These are phyloP conservation scores for Dromococcyx pavoninus DNA, from an alignment of 2,797 vertebrate species.

Conservation along the genomic window DNA sequence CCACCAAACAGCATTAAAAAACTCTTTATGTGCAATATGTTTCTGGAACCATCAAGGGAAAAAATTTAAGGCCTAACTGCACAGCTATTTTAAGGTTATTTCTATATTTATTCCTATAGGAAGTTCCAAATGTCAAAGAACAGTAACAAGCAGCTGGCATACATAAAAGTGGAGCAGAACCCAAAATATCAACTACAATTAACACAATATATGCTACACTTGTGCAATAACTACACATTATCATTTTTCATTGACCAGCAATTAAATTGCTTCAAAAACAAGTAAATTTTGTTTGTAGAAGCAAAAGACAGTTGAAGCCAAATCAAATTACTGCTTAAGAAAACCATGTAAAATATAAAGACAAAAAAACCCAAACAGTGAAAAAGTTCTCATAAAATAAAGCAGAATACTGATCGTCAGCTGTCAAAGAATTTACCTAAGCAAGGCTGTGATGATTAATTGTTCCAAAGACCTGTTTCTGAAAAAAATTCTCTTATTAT, in stretches of 20 bases:
- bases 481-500: background rate
- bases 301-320: background rate
- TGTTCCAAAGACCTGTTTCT: background rate
- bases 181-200: constrained; percentile 5
- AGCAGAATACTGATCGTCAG: background rate
- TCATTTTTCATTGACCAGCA: background rate
- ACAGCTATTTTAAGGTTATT: background rate
- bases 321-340: background rate
- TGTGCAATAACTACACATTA: background rate
- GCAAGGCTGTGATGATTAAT: background rate
- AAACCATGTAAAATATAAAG: background rate
- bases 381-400: background rate
- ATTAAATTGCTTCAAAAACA: background rate
- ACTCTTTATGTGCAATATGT: background rate
- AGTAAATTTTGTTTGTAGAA: background rate
- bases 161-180: constrained; percentile 33
- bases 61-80: background rate
- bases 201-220: background rate
- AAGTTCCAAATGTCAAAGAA: constrained; percentile 32
- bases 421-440: background rate
- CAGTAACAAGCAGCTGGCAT: background rate
- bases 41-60: background rate
- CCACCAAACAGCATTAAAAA: background rate
- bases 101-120: constrained; percentile 36
- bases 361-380: background rate